phyloP scores from a whole-genome alignment of 2,113 vertebrate genomes.

The Thunnus maccoyii region DNA sequence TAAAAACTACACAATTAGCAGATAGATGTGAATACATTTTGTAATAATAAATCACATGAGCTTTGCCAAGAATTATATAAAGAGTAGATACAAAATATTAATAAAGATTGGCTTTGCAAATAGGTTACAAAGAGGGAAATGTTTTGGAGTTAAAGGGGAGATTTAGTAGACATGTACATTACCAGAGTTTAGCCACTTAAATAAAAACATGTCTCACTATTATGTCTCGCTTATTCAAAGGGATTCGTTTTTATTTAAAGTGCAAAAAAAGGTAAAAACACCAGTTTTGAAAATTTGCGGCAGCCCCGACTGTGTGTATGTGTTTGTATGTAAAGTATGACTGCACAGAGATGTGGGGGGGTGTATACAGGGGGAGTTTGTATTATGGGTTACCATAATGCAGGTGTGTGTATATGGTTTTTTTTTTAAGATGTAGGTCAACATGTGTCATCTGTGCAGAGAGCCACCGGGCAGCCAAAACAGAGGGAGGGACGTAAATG shows the following conservation, averaged over 20 bases:
- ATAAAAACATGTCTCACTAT: constrained; percentile 36
- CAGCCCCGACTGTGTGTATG: constrained; percentile 3
- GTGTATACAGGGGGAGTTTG: constrained; percentile 1
- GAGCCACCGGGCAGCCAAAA: constrained; percentile 50
- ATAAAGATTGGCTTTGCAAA: constrained; percentile 47
- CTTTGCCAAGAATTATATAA: constrained; percentile 43
- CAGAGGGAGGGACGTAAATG: constrained; percentile 7
- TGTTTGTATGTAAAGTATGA: constrained; percentile 14
- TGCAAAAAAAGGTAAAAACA: neutral
- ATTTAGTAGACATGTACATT: constrained; percentile 58
- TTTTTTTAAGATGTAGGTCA: constrained; percentile 31
- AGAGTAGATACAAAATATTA: constrained; percentile 33
- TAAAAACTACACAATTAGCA: constrained; percentile 59
- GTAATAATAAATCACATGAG: constrained; percentile 47
- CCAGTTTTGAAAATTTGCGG: neutral
- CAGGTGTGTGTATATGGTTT: constrained; percentile 14
- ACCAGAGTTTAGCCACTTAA: constrained; percentile 41
- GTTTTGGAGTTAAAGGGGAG: constrained; percentile 47
- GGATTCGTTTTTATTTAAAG: neutral
- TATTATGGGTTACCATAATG: constrained; percentile 51
- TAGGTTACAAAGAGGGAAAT: constrained; percentile 51
- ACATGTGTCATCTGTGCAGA: constrained; percentile 77
- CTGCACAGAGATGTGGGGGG: constrained; percentile 4
- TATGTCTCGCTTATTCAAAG: neutral
- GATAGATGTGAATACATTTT: constrained; percentile 42